Percentiles rank a stretch among this genome's conserved stretches.
Evolutionary conservation across 2,113 vertebrate species (phyloP).

Genomic region (Sebastes schlegelii): DNA sequence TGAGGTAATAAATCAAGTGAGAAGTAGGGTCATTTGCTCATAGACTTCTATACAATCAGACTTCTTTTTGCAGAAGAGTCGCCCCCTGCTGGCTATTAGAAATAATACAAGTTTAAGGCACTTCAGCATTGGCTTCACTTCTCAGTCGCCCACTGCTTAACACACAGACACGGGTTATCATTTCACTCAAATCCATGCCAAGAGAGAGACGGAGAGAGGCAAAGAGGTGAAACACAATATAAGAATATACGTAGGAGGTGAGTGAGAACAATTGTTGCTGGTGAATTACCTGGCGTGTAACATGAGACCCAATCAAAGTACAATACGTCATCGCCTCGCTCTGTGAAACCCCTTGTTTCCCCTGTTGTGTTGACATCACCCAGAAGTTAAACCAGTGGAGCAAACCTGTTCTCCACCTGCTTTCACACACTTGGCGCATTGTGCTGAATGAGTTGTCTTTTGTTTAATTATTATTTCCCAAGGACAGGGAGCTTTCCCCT

Average conservation of each 20-base stretch:
- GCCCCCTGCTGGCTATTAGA: no score
- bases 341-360: conserved; percentile 65
- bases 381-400: conserved; percentile 28
- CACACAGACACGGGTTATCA: neutral
- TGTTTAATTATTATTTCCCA: conserved; percentile 78
- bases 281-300: conserved; percentile 44
- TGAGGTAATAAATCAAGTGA: no score
- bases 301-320: conserved; percentile 48
- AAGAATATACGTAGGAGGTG: neutral
- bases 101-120: no score
- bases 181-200: neutral
- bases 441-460: conserved; percentile 69
- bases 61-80: no score
- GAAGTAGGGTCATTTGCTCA: no score
- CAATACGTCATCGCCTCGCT: conserved; percentile 44
- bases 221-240: conserved; percentile 13
- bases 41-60: no score
- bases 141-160: neutral
- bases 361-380: conserved; percentile 65
- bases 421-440: conserved; percentile 64
- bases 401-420: conserved; percentile 69
- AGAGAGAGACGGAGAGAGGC: neutral
- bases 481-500: conserved; percentile 64
- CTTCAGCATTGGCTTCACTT: no score
- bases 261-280: conserved; percentile 46